Evolutionary conservation across 2,797 vertebrate genomes (phyloP).

Genomic region (Cirrhinus mrigala): DNA sequence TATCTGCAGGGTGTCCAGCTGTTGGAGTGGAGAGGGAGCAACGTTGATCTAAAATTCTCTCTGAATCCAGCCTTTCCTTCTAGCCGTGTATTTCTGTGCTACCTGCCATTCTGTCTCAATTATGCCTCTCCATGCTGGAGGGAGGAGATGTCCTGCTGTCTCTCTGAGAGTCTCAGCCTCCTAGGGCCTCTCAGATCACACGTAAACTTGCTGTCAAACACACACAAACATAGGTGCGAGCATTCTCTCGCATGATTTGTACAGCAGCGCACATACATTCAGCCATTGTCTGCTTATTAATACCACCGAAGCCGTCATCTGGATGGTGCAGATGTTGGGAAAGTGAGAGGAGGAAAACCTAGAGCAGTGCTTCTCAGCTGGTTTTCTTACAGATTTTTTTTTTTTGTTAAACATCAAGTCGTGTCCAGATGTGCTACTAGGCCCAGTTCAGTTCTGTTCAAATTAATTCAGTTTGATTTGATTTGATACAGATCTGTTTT

Average conservation of each 20-base stretch:
- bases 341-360: background rate
- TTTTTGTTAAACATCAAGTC: background rate
- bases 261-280: background rate
- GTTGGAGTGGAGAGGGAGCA: conserved; percentile 16
- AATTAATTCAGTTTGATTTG: background rate
- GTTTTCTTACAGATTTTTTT: background rate
- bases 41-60: conserved; percentile 50
- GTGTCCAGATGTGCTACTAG: background rate
- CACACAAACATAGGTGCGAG: conserved; percentile 30
- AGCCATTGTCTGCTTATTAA: conserved; percentile 4
- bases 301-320: background rate
- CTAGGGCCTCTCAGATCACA: conserved; percentile 10
- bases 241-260: conserved; percentile 7
- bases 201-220: conserved; percentile 16
- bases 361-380: background rate
- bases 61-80: conserved; percentile 42
- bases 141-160: conserved; percentile 53
- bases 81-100: conserved; percentile 12
- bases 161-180: conserved; percentile 28
- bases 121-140: conserved; percentile 42
- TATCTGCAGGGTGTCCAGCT: conserved; percentile 26
- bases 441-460: background rate
- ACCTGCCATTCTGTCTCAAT: conserved; percentile 57
- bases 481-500: background rate
- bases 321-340: background rate